Conservation (phyloP, 2,888 invertebrate genomes). For the Mesorhabditis sp. region DNA sequence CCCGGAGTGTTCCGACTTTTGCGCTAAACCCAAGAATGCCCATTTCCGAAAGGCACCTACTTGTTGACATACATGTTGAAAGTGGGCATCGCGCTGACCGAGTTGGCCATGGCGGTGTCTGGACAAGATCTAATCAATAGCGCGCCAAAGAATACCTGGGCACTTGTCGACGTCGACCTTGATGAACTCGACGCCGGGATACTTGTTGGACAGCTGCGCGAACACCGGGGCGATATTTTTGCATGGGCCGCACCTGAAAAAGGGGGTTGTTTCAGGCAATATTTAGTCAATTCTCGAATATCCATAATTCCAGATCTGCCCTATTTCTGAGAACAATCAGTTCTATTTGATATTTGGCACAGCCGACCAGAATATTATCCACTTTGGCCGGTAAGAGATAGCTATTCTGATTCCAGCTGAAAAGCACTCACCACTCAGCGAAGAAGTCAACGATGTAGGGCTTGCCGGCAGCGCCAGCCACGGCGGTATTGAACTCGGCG, state of each 20-base stretch:
- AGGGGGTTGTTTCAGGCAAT: slow-evolving; percentile 10
- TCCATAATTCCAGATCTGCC: not conserved
- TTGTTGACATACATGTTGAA: slow-evolving; percentile 84
- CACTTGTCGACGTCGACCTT: slow-evolving; percentile 79
- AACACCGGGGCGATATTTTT: slow-evolving; percentile 87
- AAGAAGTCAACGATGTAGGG: slow-evolving; percentile 55
- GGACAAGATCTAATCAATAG: not conserved
- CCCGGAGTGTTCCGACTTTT: slow-evolving; percentile 81
- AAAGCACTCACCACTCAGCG: slow-evolving; percentile 48
- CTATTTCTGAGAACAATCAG: not conserved
- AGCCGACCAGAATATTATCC: not conserved
- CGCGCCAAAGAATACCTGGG: slow-evolving; percentile 18
- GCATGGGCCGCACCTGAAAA: slow-evolving; percentile 87
- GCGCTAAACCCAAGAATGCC: slow-evolving; percentile 64
- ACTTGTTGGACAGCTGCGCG: slow-evolving; percentile 80
- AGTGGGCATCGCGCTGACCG: slow-evolving; percentile 94
- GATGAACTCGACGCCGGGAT: slow-evolving; percentile 78
- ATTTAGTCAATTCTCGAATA: not conserved
- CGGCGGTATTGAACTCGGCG: slow-evolving; percentile 31
- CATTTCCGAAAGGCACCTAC: slow-evolving; percentile 22
- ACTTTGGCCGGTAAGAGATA: not conserved
- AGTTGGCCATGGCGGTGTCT: slow-evolving; percentile 72
- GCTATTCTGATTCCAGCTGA: not conserved
- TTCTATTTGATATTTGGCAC: not conserved
- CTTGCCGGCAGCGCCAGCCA: slow-evolving; percentile 36